These are phyloP conservation scores for Gopherus flavomarginatus DNA, from an alignment of 2,113 vertebrate species.

Conservation along the genomic window DNA sequence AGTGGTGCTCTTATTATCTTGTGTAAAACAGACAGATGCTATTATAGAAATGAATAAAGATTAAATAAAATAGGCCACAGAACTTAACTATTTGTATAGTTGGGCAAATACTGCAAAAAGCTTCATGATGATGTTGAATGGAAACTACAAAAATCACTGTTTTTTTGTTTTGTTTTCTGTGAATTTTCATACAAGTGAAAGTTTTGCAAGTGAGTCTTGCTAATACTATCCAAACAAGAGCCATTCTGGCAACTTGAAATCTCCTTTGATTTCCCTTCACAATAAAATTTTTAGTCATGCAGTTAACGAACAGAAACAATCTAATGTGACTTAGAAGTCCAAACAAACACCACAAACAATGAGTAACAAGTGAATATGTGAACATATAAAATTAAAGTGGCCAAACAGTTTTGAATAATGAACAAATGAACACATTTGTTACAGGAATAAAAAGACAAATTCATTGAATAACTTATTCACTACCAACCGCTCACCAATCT, in stretches of 20 bases:
- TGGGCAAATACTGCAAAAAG: background rate
- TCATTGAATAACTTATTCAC: fast-evolving
- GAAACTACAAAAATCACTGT: background rate
- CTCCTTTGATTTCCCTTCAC: background rate
- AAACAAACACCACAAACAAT: background rate
- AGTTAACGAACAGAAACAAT: background rate
- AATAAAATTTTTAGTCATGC: background rate
- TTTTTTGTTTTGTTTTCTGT: background rate
- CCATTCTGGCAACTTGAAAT: background rate
- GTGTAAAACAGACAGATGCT: constrained; percentile 9
- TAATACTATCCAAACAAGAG: background rate
- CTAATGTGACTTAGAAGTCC: background rate
- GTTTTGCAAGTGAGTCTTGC: background rate
- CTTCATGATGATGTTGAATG: background rate
- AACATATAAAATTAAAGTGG: background rate
- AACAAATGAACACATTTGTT: background rate
- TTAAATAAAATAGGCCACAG: background rate
- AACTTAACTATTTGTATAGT: background rate
- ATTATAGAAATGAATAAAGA: constrained; percentile 30
- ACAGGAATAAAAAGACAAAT: background rate
- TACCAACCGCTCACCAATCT: background rate
- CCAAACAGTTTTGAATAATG: background rate
- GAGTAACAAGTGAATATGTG: background rate
- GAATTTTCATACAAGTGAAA: background rate
- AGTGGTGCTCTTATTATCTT: constrained; percentile 27